Conservation (phyloP, 2,797 vertebrate species). For the Esox lucius region DNA sequence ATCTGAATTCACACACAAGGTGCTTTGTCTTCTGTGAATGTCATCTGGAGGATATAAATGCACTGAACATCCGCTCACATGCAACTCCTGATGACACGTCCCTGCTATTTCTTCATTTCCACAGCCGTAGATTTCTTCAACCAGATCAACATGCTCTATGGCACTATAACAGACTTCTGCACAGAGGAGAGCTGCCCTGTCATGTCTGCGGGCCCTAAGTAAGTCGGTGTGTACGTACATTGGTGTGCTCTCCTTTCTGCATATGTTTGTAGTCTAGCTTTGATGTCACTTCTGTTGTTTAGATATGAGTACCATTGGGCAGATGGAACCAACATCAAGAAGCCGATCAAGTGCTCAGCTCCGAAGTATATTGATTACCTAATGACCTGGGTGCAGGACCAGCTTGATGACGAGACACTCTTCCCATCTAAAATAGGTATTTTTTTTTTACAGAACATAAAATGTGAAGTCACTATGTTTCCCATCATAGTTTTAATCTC, state of each 20-base stretch:
- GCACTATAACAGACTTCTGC: slow-evolving; percentile 96
- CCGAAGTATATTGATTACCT: slow-evolving; percentile 99
- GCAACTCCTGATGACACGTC: neutral
- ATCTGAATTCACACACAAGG: neutral
- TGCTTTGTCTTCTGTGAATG: neutral
- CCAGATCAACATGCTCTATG: slow-evolving; percentile 99
- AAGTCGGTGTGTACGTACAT: slow-evolving; percentile 54
- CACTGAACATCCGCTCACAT: neutral
- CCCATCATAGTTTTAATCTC: neutral
- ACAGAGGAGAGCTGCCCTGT: slow-evolving; percentile 93
- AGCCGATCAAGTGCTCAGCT: slow-evolving; percentile 97
- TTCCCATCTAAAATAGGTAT: slow-evolving; percentile 98
- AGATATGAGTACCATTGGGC: slow-evolving; percentile 99
- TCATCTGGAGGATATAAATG: neutral
- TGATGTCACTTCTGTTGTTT: slow-evolving; percentile 3
- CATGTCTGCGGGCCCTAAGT: slow-evolving; percentile 98
- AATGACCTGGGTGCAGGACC: slow-evolving; percentile 99
- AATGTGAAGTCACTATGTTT: neutral
- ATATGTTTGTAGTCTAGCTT: neutral
- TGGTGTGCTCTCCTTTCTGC: neutral
- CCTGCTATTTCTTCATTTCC: slow-evolving; percentile 37
- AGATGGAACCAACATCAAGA: slow-evolving; percentile 99
- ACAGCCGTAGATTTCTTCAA: slow-evolving; percentile 99
- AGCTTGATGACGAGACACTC: slow-evolving; percentile 96
- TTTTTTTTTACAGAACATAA: neutral